Percentiles rank a stretch among this genome's conserved stretches.
Conservation (phyloP, 1,140 invertebrate genomes). For the Pogonomyrmex californicus region DNA sequence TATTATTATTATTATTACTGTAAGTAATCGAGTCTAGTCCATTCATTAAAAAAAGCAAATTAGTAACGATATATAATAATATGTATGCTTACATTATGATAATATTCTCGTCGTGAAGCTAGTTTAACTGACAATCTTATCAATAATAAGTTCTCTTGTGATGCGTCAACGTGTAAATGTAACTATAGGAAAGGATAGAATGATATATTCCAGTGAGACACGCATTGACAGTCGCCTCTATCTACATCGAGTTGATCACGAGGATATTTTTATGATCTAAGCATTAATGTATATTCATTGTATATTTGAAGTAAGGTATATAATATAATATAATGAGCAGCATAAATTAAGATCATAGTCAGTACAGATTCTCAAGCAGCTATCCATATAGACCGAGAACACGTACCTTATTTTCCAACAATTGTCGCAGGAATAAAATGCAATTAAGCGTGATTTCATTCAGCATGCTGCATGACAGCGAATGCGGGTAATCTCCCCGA, state of each 20-base stretch:
- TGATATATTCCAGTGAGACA: background rate
- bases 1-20: slow-evolving; percentile 76
- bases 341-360: slow-evolving; percentile 70
- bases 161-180: slow-evolving; percentile 4
- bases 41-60: slow-evolving; percentile 85
- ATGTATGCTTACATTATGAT: slow-evolving; percentile 84
- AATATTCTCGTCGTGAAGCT: slow-evolving; percentile 79
- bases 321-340: slow-evolving; percentile 60
- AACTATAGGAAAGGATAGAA: slow-evolving; percentile 27
- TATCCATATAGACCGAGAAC: slow-evolving; percentile 63
- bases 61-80: slow-evolving; percentile 75
- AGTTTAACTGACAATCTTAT: slow-evolving; percentile 72
- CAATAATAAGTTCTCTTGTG: slow-evolving; percentile 1
- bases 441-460: slow-evolving; percentile 35
- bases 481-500: background rate
- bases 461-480: background rate
- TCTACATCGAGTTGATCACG: slow-evolving; percentile 46
- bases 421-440: slow-evolving; percentile 40
- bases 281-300: slow-evolving; percentile 84
- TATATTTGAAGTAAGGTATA: slow-evolving; percentile 83
- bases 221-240: slow-evolving; percentile 20
- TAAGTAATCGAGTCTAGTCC: slow-evolving; percentile 87
- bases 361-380: slow-evolving; percentile 70
- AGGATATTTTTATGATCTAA: slow-evolving; percentile 83
- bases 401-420: slow-evolving; percentile 70